Base-by-base conservation (phyloP, 2,888 invertebrate species). In the Metacarcinus magister region DNA sequence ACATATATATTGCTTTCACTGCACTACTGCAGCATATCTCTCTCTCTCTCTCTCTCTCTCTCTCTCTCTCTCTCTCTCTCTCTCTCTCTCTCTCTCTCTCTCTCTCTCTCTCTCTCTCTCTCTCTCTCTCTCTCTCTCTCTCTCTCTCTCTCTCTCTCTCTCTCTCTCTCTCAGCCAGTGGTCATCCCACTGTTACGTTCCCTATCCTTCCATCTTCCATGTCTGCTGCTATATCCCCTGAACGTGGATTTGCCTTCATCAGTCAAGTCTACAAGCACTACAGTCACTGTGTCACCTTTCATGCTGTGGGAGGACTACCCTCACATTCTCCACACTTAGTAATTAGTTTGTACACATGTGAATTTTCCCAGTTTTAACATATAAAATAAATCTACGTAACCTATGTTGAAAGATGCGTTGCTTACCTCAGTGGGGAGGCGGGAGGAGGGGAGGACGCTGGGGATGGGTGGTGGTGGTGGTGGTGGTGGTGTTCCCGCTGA, bases 391-490 rank as follows among this genome's bases (percentile, higher is more conserved):
- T 10, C 4, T 28, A 75, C 54, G 67, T 39, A 39, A 28, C 28
- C 28, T 28, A 28, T 28, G 87, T 39, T 39, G 32, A 32, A 28
- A 82, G 32, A 93, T 60, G 39, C 8, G 16, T 23, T 93, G 39
- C 93, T 90, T 39, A 96, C 96, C 96, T 96, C 96, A 54, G 96
- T 95, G 3, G 96, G 95, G 16, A 96, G 93, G 67, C 96, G 82
- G 16, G 95, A 90, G 0, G 96, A 39, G 1, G 94, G 96, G 28
- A 95, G 82, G 43, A 96, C 87, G 54, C 93, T 95, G 32, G 96
- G 96, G 92, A 96, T 96, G 32, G 96, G 96, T 87, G 96, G 96
- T 67, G 96, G 96, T 32, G 96, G 96, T 94, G 96, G 96, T 87
- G 96, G 96, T 92, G 96, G 96, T 46, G 95, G 96, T 43, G 95